Percentiles rank a stretch among this genome's conserved stretches.
These are phyloP conservation scores for Linyphia triangularis DNA, from an alignment of 2,888 invertebrate species.

Conservation along the genomic window DNA sequence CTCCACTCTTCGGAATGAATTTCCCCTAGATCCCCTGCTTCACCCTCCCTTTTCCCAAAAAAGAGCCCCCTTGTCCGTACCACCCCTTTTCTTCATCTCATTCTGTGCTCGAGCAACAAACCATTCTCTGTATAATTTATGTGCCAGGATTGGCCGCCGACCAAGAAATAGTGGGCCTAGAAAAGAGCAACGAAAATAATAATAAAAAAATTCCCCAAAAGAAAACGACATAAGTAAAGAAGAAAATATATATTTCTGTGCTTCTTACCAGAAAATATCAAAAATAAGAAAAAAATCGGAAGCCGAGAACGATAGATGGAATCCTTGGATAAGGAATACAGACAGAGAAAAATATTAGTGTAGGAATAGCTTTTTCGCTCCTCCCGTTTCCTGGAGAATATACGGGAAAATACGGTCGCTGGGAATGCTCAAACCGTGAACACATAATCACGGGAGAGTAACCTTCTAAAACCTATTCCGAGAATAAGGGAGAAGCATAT, in stretches of 20 bases:
- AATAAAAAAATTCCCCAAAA: constrained; percentile 10
- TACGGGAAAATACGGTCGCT: constrained; percentile 64
- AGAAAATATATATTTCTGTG: constrained; percentile 3
- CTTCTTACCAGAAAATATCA: neutral
- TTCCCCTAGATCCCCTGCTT: constrained; percentile 54
- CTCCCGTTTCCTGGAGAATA: constrained; percentile 21
- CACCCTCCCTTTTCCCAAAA: neutral
- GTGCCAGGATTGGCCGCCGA: constrained; percentile 68
- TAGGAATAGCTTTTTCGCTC: constrained; percentile 55
- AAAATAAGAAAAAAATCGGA: constrained; percentile 36
- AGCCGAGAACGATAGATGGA: constrained; percentile 69
- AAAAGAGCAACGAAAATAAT: constrained; percentile 26
- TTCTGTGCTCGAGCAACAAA: constrained; percentile 57
- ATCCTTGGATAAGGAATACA: constrained; percentile 69
- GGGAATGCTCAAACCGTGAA: constrained; percentile 70
- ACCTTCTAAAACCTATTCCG: constrained; percentile 74
- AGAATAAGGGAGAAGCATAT: constrained; percentile 36
- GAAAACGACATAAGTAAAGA: neutral
- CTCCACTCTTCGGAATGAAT: constrained; percentile 73
- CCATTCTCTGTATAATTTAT: constrained; percentile 73
- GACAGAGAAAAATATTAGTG: constrained; percentile 74
- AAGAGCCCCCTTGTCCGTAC: constrained; percentile 23
- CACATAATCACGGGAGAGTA: constrained; percentile 73
- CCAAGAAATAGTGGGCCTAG: constrained; percentile 62
- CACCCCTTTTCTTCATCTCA: constrained; percentile 40